phyloP scores from a whole-genome alignment of 2,113 vertebrate genomes.

The Epinephelus cyanopodus region DNA sequence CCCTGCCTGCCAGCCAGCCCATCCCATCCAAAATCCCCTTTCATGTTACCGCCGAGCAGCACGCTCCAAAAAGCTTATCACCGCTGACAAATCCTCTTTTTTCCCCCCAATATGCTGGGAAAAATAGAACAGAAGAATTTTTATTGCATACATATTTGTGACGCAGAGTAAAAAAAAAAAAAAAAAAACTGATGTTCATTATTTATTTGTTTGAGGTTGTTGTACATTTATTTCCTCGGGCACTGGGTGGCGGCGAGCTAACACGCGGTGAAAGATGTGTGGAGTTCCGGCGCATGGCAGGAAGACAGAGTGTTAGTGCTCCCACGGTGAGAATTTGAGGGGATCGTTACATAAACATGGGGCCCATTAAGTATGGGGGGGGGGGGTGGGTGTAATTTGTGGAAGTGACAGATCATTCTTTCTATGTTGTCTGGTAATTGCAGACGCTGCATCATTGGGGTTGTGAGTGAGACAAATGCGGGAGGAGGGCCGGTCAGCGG shows the following conservation, averaged over 20 bases:
- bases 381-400: conserved; percentile 55
- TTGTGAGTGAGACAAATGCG: conserved; percentile 44
- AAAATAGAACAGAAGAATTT: conserved; percentile 54
- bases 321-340: conserved; percentile 70
- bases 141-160: conserved; percentile 45
- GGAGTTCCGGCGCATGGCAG: conserved; percentile 35
- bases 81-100: conserved; percentile 74
- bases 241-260: conserved; percentile 13
- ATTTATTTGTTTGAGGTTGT: conserved; percentile 46
- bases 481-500: conserved; percentile 31
- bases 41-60: conserved; percentile 59
- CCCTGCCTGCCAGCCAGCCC: conserved; percentile 64
- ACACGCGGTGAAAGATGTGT: conserved; percentile 53
- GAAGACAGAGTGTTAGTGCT: conserved; percentile 67
- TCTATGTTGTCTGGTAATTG: conserved; percentile 69
- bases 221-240: conserved; percentile 36
- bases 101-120: conserved; percentile 31
- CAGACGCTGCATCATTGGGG: conserved; percentile 61
- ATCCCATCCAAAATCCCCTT: conserved; percentile 66
- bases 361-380: conserved; percentile 67
- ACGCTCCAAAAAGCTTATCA: conserved; percentile 64
- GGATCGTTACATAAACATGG: conserved; percentile 71
- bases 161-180: neutral
- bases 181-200: conserved; percentile 43
- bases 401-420: conserved; percentile 70